These are phyloP conservation scores for Hybognathus amarus DNA, from an alignment of 2,797 vertebrate genomes.

Conservation along the genomic window DNA sequence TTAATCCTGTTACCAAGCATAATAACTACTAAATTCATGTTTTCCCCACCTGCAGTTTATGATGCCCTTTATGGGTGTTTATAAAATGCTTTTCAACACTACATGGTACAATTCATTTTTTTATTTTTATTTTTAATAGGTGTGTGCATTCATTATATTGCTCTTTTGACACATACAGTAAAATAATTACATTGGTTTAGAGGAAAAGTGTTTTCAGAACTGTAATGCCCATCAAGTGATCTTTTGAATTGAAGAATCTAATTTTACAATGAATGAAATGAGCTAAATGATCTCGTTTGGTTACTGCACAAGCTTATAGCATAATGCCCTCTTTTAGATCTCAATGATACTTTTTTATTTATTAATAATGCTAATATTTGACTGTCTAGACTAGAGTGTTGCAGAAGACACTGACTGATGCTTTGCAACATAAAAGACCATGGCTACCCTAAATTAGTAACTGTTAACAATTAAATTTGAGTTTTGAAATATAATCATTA, in stretches of 20 bases:
- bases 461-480: not conserved
- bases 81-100: conserved; percentile 20
- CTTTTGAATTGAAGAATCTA: not conserved
- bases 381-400: not conserved
- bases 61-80: not conserved
- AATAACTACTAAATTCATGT: not conserved
- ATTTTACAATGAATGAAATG: conserved; percentile 6
- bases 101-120: not conserved
- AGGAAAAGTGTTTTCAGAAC: not conserved
- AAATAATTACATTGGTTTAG: not conserved
- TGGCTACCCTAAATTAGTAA: conserved; percentile 11
- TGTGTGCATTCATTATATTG: not conserved
- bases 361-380: not conserved
- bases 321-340: not conserved
- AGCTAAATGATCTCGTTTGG: not conserved
- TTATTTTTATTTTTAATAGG: not conserved
- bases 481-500: not conserved
- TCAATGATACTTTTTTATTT: not conserved
- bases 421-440: not conserved
- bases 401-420: not conserved
- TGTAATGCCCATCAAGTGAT: not conserved
- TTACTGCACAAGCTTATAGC: too few species aligned
- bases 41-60: not conserved
- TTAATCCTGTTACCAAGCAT: not conserved
- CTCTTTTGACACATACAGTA: too few species aligned